Evolutionary conservation across 2,888 invertebrate species (phyloP), one percentile per base, ranked within the genome.

Genomic region (Brenthis ino): DNA sequence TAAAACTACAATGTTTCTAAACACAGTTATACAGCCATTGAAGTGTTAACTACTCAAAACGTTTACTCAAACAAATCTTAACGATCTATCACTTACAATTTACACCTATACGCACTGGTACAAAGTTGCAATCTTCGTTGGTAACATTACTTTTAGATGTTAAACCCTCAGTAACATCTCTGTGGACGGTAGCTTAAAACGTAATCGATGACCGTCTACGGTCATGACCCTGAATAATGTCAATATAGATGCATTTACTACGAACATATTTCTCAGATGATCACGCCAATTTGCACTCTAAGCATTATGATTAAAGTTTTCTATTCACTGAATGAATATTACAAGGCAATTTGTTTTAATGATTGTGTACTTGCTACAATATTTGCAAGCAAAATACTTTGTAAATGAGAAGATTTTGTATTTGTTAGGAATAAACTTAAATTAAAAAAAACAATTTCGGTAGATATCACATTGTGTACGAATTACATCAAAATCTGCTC

Each of bases 171-270:
- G 53, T 51, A 60, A 60, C 33, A 63, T 63, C 51, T 63, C 53
- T 54, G 20, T 54, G 63, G 24, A 43, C 53, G 67, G 70, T 68
- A 71, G 71, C 69, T 68, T 66, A 70, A 69, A 74, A 74, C 74
- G 72, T 75, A 76, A 74, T 73, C 74, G 75, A 75, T 77, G 68
- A 57, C 55, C 68, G 71, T 68, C 63, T 68, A 64, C 65, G 69
- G 54, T 74, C 75, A 70, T 73, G 77, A 75, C 78, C 76, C 76
- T 73, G 75, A 75, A 76, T 77, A 77, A 76, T 75, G 76, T 77
- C 77, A 76, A 75, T 72, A 72, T 73, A 72, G 74, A 73, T 64
- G 63, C 65, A 69, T 68, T 73, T 67, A 68, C 70, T 70, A 66
- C 57, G 67, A 65, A 65, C 58, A 69, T 68, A 43, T 24, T 48